Evolutionary conservation across 1,140 invertebrate genomes (phyloP), one percentile per base, ranked within the genome.

Genomic region (Drosophila pseudoobscura): DNA sequence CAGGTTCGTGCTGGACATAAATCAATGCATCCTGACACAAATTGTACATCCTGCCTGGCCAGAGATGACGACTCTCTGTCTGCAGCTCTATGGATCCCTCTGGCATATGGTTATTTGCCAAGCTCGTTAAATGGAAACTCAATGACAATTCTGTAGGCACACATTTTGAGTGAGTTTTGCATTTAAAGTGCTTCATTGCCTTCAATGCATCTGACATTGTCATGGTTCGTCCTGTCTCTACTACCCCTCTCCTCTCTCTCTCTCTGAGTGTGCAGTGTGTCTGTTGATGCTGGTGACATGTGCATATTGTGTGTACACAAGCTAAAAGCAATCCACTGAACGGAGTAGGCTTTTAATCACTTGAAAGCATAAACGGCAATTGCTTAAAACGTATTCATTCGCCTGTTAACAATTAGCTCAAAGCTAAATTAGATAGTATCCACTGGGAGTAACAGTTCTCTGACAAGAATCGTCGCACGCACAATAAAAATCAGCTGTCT

Each of bases 11-110:
- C 49, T 26, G 71, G 47, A 53, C 56, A 80, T 80, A 62, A 80
- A 80, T 80, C 78, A 64, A 75, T 75, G 77, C 56, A 71, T 75
- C 77, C 64, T 75, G 64, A 47, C 62, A 50, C 58, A 58, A 65
- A 58, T 56, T 68, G 56, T 46, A 43, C 69, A 57, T 68, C 58
- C 59, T 47, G 66, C 46, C 59, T 46, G 35, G n/a, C 49, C 15
- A n/a, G 17, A 39, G n/a, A 29, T 44, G 39, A 22, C 43, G 39
- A 22, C 43, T 51, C 54, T 65, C 44, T 24, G 20, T 2, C 43
- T n/a, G 20, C 8, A 15, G 35, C 44, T 35, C 44, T 15, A 17
- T 50, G 15, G 39, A 29, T 56, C 35, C 29, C 57, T 66, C 31
- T 9, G 35, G 35, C 13, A 39, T 3, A 41, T 44, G 56, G 26